Conservation (phyloP, 2,888 invertebrate genomes). For the Drosophila bunnanda region DNA sequence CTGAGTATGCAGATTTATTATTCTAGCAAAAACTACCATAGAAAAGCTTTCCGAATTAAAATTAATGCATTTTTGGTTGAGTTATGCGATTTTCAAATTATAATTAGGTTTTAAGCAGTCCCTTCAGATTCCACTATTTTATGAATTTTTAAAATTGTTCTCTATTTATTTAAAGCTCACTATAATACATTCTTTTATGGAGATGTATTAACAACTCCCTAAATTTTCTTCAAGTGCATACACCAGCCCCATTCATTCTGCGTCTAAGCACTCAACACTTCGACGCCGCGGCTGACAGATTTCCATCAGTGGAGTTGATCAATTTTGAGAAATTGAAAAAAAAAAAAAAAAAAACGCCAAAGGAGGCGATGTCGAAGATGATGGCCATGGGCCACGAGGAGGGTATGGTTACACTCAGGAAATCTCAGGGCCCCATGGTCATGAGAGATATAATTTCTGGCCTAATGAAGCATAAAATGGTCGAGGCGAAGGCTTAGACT, state of each 20-base stretch:
- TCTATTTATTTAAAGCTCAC: no score
- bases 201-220: not conserved
- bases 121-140: no score
- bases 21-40: no score
- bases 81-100: no score
- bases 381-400: constrained; percentile 2
- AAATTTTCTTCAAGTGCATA: constrained; percentile 7
- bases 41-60: no score
- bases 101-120: no score
- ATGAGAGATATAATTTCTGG: constrained; percentile 67
- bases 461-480: constrained; percentile 80
- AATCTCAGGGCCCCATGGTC: constrained; percentile 34
- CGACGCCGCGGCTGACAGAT: constrained; percentile 54
- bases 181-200: no score
- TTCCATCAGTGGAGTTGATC: constrained; percentile 72
- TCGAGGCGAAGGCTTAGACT: constrained; percentile 26
- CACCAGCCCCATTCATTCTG: constrained; percentile 22
- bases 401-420: constrained; percentile 4
- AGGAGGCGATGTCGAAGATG: constrained; percentile 18
- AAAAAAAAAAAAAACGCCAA: not conserved
- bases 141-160: no score
- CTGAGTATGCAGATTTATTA: no score
- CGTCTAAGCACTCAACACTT: constrained; percentile 45
- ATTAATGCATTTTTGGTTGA: no score
- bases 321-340: constrained; percentile 71